Base-by-base conservation (phyloP, 2,113 vertebrate genomes). In the Leptodactylus fuscus region DNA sequence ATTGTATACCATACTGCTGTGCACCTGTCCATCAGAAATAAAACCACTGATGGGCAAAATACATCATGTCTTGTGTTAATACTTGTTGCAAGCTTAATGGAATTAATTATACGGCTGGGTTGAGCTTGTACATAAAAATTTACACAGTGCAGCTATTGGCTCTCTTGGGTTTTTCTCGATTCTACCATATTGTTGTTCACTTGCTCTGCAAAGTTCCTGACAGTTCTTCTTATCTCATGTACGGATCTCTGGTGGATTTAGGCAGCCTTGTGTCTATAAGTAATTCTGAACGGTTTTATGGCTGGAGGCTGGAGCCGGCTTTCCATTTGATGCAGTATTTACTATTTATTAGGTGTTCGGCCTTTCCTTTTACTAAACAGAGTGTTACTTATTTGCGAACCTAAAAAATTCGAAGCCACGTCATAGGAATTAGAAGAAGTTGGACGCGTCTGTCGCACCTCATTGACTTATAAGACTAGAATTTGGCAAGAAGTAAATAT, bases 251-350 rank as follows among this genome's bases (percentile, higher is more conserved):
- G 27, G 62, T 65, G 62, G 62, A 65, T 65, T 65, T 65, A 65
- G 27, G 12, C 5, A 34, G 27, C 6, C 15, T 34, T 34, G 62
- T 18, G 62, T 65, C 62, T 65, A 13, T 11, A 12, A 29, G n/a
- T 12, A 27, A 27, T 62, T 62, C 12, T 62, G 24, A 0, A 11
- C 53, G 18, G 29, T 32, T 65, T 65, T 65, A 65, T 65, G 27
- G n/a, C 24, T 74, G 18, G 24, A 44, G 41, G 4, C 75, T 77
- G 75, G 75, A 77, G 75, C 32, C 29, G 48, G 46, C 2, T 77
- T 53, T 77, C 75, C 27, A 77, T 77, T 77, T 77, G 49, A 36
- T 34, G 75, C 49, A 34, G 32, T 53, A 27, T 77, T 77, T 77
- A 77, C 49, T 29, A 51, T 53, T 77, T 77, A 77, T 53, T 77